Percentiles rank a stretch among this genome's conserved stretches.
Conservation (phyloP, 2,888 invertebrate genomes). For the Ischnura elegans region DNA sequence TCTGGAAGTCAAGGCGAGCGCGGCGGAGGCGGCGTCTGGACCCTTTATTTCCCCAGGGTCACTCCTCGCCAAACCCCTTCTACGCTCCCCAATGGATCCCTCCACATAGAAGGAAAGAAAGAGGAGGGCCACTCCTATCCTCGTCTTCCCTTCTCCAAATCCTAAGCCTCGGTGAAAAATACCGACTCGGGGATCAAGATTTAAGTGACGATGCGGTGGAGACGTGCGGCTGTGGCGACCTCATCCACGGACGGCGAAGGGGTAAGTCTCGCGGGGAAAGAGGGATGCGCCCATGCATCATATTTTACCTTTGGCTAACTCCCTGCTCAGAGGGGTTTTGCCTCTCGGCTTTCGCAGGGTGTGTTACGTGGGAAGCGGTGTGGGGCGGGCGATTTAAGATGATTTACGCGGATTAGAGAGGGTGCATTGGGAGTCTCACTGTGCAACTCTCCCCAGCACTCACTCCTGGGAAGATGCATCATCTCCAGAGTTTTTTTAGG, state of each 20-base stretch:
- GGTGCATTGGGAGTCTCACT: no score
- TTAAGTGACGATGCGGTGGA: conserved; percentile 2
- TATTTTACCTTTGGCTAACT: background rate
- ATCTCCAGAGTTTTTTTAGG: no score
- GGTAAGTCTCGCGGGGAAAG: background rate
- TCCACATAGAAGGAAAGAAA: background rate
- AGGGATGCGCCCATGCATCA: background rate
- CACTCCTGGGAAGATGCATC: no score
- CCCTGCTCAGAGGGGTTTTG: background rate
- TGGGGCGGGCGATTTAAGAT: background rate
- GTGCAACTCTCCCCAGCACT: no score
- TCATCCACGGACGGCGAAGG: background rate
- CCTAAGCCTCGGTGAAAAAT: conserved; percentile 3
- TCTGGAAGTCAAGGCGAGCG: no score
- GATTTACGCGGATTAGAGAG: background rate
- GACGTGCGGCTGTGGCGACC: conserved; percentile 7
- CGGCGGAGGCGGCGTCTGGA: background rate
- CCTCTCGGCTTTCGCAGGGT: background rate
- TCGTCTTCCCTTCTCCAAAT: background rate
- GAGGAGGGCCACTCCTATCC: background rate
- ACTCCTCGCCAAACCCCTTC: background rate
- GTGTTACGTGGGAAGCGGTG: background rate
- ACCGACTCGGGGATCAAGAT: conserved; percentile 11
- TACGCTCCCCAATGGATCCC: background rate
- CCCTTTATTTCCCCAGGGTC: background rate